phyloP scores from a whole-genome alignment of 2,797 vertebrate genomes.

The Ambastaia sidthimunki region DNA sequence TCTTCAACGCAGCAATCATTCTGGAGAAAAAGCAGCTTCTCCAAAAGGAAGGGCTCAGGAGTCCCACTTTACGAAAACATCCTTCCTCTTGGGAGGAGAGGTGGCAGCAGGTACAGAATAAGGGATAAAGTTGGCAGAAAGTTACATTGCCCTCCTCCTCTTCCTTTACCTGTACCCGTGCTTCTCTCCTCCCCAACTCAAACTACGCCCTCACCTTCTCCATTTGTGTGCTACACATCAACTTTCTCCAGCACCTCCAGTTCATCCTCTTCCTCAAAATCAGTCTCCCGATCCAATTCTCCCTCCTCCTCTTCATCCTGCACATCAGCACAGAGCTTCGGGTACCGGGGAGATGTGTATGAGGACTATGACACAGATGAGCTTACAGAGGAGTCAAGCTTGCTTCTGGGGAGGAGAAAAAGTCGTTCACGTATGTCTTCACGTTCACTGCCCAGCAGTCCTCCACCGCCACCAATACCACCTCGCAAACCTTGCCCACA shows the following conservation, averaged over 20 bases:
- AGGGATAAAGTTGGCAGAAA: conserved; percentile 73
- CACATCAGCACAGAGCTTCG: conserved; percentile 79
- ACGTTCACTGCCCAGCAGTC: conserved; percentile 78
- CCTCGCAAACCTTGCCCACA: conserved; percentile 79
- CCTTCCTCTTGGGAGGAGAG: conserved; percentile 78
- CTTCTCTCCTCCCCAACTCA: conserved; percentile 77
- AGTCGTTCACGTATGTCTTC: conserved; percentile 77
- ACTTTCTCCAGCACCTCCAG: conserved; percentile 71
- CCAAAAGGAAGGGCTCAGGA: conserved; percentile 83
- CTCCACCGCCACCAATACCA: conserved; percentile 79
- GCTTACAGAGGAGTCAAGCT: conserved; percentile 82
- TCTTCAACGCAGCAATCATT: conserved; percentile 53
- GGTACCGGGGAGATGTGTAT: conserved; percentile 73
- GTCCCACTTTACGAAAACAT: conserved; percentile 83
- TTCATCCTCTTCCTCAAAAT: conserved; percentile 76
- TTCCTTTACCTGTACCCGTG: conserved; percentile 73
- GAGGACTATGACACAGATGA: conserved; percentile 79
- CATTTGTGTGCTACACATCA: conserved; percentile 76
- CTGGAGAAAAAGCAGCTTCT: conserved; percentile 82
- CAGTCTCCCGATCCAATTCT: conserved; percentile 77
- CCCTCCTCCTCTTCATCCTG: conserved; percentile 77
- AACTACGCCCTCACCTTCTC: conserved; percentile 78
- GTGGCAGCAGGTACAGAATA: conserved; percentile 75
- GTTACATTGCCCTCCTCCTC: conserved; percentile 72
- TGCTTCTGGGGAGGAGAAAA: conserved; percentile 76